Evolutionary conservation across 2,797 vertebrate species (phyloP).

Genomic region (Mus caroli): DNA sequence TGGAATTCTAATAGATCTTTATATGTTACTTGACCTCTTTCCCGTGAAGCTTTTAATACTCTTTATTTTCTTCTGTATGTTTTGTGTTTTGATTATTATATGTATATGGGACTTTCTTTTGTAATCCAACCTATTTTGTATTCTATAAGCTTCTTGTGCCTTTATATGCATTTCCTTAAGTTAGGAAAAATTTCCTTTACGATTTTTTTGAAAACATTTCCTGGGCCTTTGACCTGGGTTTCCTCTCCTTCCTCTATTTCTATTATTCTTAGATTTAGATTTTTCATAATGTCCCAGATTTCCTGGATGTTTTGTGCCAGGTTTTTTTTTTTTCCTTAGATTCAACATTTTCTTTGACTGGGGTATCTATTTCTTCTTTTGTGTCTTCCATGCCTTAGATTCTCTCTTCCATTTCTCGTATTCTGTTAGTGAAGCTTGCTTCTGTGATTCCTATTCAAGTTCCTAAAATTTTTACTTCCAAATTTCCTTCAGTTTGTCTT

Average conservation of each 20-base stretch:
- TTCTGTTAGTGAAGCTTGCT: not conserved
- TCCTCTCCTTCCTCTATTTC: not conserved
- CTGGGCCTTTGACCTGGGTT: not conserved
- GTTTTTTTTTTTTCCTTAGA: not conserved
- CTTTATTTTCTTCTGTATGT: not conserved
- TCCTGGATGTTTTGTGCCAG: not conserved
- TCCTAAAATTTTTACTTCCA: not conserved
- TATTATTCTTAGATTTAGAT: not conserved
- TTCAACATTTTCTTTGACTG: not conserved
- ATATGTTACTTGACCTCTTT: not conserved
- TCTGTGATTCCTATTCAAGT: not conserved
- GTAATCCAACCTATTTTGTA: not conserved
- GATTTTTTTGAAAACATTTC: not conserved
- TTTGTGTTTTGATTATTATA: not conserved
- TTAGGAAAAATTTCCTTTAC: not conserved
- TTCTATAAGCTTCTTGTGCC: not conserved
- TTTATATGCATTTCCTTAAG: no score
- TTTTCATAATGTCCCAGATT: not conserved
- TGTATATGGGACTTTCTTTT: not conserved
- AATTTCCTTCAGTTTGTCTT: not conserved
- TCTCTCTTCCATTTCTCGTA: not conserved
- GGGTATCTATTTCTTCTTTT: not conserved
- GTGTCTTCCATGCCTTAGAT: not conserved
- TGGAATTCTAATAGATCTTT: not conserved
- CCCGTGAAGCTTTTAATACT: not conserved